Conservation (phyloP, 2,797 vertebrate genomes). For the Distichodus sexfasciatus region DNA sequence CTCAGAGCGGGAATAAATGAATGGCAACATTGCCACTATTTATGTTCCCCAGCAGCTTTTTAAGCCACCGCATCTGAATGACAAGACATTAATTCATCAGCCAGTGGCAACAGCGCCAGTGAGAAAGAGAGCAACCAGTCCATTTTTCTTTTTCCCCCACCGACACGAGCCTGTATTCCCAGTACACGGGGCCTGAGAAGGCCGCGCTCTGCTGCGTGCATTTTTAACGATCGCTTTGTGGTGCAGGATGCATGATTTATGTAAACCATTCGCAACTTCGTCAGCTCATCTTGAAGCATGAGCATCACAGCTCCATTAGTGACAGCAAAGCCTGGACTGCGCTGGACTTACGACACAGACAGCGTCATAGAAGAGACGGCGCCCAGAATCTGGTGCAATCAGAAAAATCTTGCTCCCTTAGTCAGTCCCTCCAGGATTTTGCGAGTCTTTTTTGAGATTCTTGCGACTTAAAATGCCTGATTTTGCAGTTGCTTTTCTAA, state of each 20-base stretch:
- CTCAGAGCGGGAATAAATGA: slow-evolving; percentile 55
- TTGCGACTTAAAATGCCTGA: too few relatives aligned
- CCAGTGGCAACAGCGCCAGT: slow-evolving; percentile 23
- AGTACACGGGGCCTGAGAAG: slow-evolving; percentile 33
- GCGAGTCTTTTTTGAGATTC: too few relatives aligned
- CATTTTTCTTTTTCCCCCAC: slow-evolving; percentile 44
- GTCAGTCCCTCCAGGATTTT: too few relatives aligned
- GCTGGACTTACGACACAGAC: slow-evolving; percentile 1
- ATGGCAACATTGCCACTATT: slow-evolving; percentile 51
- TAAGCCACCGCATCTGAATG: slow-evolving; percentile 58
- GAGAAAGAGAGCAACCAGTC: slow-evolving; percentile 37
- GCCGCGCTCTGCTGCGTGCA: slow-evolving; percentile 45
- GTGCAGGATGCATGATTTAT: slow-evolving; percentile 56
- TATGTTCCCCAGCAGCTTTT: slow-evolving; percentile 52
- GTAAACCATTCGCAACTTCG: slow-evolving; percentile 44
- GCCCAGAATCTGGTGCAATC: neutral
- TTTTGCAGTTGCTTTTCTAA: too few relatives aligned
- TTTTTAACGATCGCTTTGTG: slow-evolving; percentile 52
- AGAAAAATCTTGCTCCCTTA: too few relatives aligned
- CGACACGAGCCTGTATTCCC: slow-evolving; percentile 26
- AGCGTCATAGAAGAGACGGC: neutral
- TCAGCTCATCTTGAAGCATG: slow-evolving; percentile 41
- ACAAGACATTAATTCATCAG: slow-evolving; percentile 60
- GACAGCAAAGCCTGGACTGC: slow-evolving; percentile 38
- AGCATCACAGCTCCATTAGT: slow-evolving; percentile 50